Evolutionary conservation across 2,113 vertebrate genomes (phyloP).

Genomic region (Lethenteron camtschaticum): DNA sequence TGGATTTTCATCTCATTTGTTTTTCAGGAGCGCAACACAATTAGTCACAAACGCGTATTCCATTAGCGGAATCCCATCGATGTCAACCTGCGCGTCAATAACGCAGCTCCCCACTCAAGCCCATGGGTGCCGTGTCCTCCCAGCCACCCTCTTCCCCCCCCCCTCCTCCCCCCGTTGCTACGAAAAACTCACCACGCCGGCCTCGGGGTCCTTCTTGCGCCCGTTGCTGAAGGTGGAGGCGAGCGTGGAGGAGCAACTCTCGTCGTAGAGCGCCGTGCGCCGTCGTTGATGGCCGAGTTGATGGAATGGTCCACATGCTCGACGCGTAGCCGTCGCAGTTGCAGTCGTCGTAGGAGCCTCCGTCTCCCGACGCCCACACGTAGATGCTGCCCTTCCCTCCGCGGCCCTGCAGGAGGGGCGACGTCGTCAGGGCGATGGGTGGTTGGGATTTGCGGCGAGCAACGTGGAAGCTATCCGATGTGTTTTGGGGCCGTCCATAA

Average conservation of each 20-base stretch:
- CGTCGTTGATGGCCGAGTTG: constrained; percentile 93
- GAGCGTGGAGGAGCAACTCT: constrained; percentile 92
- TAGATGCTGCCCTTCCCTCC: constrained; percentile 95
- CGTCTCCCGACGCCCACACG: constrained; percentile 91
- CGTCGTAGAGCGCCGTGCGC: constrained; percentile 76
- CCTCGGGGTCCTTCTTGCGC: constrained; percentile 84
- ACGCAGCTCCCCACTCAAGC: too few species aligned
- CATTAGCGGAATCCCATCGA: too few species aligned
- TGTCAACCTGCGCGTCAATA: too few species aligned
- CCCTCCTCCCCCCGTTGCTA: too few species aligned
- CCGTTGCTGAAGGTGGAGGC: constrained; percentile 96
- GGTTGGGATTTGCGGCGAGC: too few species aligned
- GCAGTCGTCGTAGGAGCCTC: constrained; percentile 91
- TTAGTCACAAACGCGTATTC: too few species aligned
- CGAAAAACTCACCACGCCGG: constrained; percentile 53
- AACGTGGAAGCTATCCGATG: too few species aligned
- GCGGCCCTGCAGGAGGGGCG: constrained; percentile 34
- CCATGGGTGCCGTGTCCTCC: too few species aligned
- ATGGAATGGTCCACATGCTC: constrained; percentile 99
- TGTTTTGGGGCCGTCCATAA: too few species aligned
- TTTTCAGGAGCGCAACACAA: too few species aligned
- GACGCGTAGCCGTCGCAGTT: constrained; percentile 95
- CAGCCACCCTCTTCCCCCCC: too few species aligned
- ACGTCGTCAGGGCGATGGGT: neutral
- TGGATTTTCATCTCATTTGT: too few species aligned